phyloP scores from a whole-genome alignment of 2,113 vertebrate genomes.

The Ciconia stormi region DNA sequence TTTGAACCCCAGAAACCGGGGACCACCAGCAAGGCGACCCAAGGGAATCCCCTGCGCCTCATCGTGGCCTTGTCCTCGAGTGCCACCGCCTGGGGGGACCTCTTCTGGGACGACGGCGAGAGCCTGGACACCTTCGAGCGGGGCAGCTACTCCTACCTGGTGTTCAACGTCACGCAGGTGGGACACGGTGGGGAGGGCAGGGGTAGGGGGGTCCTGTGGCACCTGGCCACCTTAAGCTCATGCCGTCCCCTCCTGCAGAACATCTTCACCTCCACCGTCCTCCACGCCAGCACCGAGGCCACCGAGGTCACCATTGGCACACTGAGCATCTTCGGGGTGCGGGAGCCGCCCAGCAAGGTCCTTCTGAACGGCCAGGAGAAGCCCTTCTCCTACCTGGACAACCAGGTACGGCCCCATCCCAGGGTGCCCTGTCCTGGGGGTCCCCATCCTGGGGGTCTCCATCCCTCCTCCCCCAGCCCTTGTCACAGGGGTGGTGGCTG shows the following conservation, averaged over 20 bases:
- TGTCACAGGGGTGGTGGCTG: neutral
- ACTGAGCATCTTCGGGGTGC: conserved; percentile 80
- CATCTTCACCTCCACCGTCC: conserved; percentile 79
- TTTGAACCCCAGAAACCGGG: conserved; percentile 76
- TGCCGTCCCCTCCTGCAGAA: conserved; percentile 59
- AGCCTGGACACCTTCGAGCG: conserved; percentile 81
- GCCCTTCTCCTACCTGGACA: conserved; percentile 77
- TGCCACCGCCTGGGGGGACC: conserved; percentile 76
- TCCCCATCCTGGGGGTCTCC: neutral
- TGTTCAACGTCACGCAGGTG: conserved; percentile 81
- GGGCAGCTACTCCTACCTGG: conserved; percentile 77
- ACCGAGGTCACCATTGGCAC: conserved; percentile 74
- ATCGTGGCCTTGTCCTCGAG: conserved; percentile 72
- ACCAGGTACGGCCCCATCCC: conserved; percentile 70
- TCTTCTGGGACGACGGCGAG: conserved; percentile 88
- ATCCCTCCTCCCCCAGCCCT: neutral
- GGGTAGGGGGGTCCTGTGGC: accelerated
- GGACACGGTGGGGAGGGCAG: neutral
- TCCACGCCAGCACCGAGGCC: conserved; percentile 73
- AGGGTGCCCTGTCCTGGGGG: neutral
- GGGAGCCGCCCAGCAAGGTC: conserved; percentile 73
- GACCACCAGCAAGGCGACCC: conserved; percentile 75
- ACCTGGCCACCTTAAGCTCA: neutral
- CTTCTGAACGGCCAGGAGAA: conserved; percentile 80
- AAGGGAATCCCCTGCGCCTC: conserved; percentile 79